A percentile compares a stretch with the other conserved stretches of the same genome.
These are phyloP conservation scores for Nasonia vitripennis DNA, from an alignment of 1,140 invertebrate species.

Conservation along the genomic window DNA sequence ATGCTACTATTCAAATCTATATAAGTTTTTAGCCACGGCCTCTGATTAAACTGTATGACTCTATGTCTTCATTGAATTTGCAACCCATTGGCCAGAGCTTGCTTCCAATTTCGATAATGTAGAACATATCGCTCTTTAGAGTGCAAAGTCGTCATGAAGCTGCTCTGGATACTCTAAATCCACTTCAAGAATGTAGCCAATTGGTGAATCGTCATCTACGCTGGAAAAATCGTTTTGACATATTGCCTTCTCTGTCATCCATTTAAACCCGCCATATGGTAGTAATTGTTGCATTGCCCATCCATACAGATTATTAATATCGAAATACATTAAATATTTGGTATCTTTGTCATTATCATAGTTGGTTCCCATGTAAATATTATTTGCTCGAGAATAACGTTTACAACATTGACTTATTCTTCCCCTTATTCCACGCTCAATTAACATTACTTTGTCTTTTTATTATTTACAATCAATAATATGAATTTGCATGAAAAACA, in stretches of 20 bases:
- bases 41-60: constrained; percentile 68
- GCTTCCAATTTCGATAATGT: no score
- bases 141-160: background rate
- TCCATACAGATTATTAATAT: no score
- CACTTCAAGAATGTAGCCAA: no score
- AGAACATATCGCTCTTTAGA: no score
- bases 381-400: background rate
- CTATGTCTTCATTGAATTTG: constrained; percentile 68
- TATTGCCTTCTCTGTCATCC: no score
- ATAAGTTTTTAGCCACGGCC: constrained; percentile 67
- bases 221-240: background rate
- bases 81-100: constrained; percentile 57
- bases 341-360: no score
- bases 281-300: no score
- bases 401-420: background rate
- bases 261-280: background rate
- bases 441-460: no score
- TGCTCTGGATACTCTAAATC: background rate
- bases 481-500: no score
- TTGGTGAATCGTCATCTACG: background rate
- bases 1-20: constrained; percentile 69
- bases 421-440: no score
- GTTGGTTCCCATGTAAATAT: background rate
- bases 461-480: no score
- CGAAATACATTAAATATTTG: no score